Base-by-base conservation (phyloP, 2,888 invertebrate genomes). In the Sicus ferrugineus region DNA sequence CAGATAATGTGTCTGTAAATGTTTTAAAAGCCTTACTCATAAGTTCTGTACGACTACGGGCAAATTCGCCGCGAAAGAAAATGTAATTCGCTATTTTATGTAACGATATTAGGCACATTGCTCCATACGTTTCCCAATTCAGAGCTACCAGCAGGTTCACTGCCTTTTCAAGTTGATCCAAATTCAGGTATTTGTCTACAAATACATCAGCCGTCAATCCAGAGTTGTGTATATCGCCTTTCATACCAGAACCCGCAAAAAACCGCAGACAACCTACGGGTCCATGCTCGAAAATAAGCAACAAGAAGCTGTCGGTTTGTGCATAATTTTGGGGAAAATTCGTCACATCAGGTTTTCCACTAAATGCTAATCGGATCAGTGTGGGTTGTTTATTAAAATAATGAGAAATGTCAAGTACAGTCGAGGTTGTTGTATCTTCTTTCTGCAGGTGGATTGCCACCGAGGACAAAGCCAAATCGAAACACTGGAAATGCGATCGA, bases 81-180 rank as follows among this genome's bases (percentile, higher is more conserved):
- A 84, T 86, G 83, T 90, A 88, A 78, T 91, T 91, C 52, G 90
- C 88, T 72, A 94, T 90, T 77, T 89, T 88, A 77, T 93, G 93
- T 70, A 96, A 86, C 0, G 92, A 90, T 71, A 90, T 89, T 75
- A 94, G 90, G 75, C 93, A 93, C 71, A 89, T 88, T 23, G 90
- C 89, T 3, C 94, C 92, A 77, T 93, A 91, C 1, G 86, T 87
- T 75, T 92, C 92, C 95, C 95, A 95, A 83, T 94, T 93, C 84
- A 95, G 88, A 2, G 87, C 85, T 42, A 87, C 81, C 30, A 91
- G 83, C 38, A 93, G 82, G 75, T 89, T 89, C 14, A 93, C 89
- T 3, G 93, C 92, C 77, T 90, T 89, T 75, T 92, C 91, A 14
- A 90, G 84, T 78, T 90, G 89, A 75, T 88, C 87, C 65, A 88